These are phyloP conservation scores for Catostomus latipinnis DNA, from an alignment of 2,797 vertebrate genomes.

Conservation along the genomic window DNA sequence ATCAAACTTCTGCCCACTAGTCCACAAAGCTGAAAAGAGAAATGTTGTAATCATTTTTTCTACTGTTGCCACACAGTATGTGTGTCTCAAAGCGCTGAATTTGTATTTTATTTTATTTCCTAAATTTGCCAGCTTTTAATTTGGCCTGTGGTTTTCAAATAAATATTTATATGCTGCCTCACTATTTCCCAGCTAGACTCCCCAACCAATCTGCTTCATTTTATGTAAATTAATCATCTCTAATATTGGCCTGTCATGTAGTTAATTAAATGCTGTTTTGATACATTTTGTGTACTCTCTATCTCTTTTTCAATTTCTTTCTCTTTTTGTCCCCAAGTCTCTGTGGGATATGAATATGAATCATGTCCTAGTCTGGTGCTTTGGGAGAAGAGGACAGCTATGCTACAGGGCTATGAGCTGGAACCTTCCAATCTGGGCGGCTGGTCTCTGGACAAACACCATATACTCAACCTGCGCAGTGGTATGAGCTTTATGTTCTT, in stretches of 20 bases:
- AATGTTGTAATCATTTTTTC: slow-evolving; percentile 21
- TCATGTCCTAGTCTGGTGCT: slow-evolving; percentile 94
- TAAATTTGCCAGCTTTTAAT: slow-evolving; percentile 32
- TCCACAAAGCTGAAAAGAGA: slow-evolving; percentile 11
- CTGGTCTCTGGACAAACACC: slow-evolving; percentile 97
- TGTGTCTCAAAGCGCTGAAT: slow-evolving; percentile 5
- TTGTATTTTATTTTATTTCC: neutral
- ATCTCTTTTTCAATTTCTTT: neutral
- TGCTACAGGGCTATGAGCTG: slow-evolving; percentile 95
- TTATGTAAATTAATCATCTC: slow-evolving; percentile 46
- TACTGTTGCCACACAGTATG: neutral
- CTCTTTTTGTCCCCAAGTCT: slow-evolving; percentile 78
- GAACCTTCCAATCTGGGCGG: slow-evolving; percentile 95
- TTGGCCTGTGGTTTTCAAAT: slow-evolving; percentile 34
- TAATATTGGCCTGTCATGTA: slow-evolving; percentile 43
- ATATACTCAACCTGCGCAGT: slow-evolving; percentile 93
- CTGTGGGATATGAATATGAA: slow-evolving; percentile 97
- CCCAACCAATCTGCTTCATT: slow-evolving; percentile 36
- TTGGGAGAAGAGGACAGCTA: slow-evolving; percentile 96
- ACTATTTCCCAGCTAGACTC: slow-evolving; percentile 29
- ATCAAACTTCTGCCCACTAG: slow-evolving; percentile 11
- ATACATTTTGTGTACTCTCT: slow-evolving; percentile 39
- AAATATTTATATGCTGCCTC: slow-evolving; percentile 40
- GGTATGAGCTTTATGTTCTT: slow-evolving; percentile 76
- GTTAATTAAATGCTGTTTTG: slow-evolving; percentile 50